Evolutionary conservation across 2,797 vertebrate genomes (phyloP), one percentile per base, ranked within the genome.

Genomic region (Neomorphus geoffroyi): DNA sequence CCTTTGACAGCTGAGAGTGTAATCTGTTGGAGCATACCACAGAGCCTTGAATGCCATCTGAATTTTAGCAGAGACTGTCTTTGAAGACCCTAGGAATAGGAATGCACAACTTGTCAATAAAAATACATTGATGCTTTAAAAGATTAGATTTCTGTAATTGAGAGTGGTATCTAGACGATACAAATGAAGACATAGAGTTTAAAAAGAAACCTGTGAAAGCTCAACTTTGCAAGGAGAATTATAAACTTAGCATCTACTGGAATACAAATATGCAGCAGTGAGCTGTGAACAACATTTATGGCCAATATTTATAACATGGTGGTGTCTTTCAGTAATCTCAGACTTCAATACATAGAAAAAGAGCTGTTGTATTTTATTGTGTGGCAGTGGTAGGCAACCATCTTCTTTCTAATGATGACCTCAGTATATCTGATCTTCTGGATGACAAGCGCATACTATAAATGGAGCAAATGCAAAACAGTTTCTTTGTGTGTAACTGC

Each of bases 401-500:
- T 88, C 85, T 72, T 67, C 79, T 77, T 93, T 86, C 79, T 70
- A 88, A 79, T 67, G 81, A 66, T 90, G 73, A 91, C 91, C 83
- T 94, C 82, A 74, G 53, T 84, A 4, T 90, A 54, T 85, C 83
- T 94, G 57, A 48, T 94, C 64, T 92, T 77, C 90, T 91, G 90
- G 67, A 84, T 79, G 80, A 81, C 80, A 84, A 79, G 70, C 2
- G 0, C 51, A 14, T 85, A 11, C 70, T 93, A 78, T 90, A 96
- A 93, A 84, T 61, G 90, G 88, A 92, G 73, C 77, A 91, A 90
- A 54, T 22, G 88, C 94, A 95, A 95, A 15, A 92, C 92, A 88
- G 89, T 93, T 93, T 74, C 94, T 96, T 94, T 96, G 91, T 96
- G 86, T 90, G 60, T 23, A 80, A 7, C 71, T 94, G 90, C 80